Evolutionary conservation across 2,888 invertebrate genomes (phyloP), one percentile per base, ranked within the genome.

Genomic region (Choreutis nemorana): DNA sequence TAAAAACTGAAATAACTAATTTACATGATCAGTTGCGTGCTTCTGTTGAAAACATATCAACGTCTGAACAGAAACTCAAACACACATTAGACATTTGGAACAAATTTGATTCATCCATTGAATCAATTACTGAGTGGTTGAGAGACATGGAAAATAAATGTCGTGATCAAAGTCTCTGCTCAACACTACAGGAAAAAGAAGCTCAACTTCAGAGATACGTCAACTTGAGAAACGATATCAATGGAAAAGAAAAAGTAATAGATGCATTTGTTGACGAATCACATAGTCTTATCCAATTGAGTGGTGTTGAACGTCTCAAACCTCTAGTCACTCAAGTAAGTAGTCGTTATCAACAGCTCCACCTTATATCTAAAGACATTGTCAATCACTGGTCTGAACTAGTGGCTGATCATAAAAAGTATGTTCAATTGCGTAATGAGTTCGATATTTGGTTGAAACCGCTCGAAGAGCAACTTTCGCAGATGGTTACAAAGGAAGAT

Each of bases 291-390:
- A 82, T 94, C 1, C 91, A 93, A 55, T 79, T 87, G 14, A 93
- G 93, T 48, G 90, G 90, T 0, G 90, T 91, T 0, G 92, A 94
- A 44, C 85, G 91, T 30, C 83, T 96, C 10, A 92, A 93, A 51
- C 91, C 91, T 4, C 75, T 94, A 29, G 89, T 94, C 11, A 88
- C 92, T 0, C 95, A 96, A 77, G 86, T 95, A n/a, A 91, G 90
- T 42, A 90, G 89, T 51, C 84, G 93, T 27, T 94, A 93, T 53
- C 91, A 94, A 58, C 82, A 88, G 31, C 68, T 94, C 14, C 89
- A 88, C 51, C 83, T 87, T 2, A 75, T 92, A 29, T 91, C 90
- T 39, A 94, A 94, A 61, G 93, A 94, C 57, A 89, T 91, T 1
- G 86, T 92, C 3, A 90, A 88, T 48, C 87, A 90, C 37, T 93